Base-by-base conservation (phyloP, 1,140 invertebrate genomes). In the Rhagoletis zephyria region DNA sequence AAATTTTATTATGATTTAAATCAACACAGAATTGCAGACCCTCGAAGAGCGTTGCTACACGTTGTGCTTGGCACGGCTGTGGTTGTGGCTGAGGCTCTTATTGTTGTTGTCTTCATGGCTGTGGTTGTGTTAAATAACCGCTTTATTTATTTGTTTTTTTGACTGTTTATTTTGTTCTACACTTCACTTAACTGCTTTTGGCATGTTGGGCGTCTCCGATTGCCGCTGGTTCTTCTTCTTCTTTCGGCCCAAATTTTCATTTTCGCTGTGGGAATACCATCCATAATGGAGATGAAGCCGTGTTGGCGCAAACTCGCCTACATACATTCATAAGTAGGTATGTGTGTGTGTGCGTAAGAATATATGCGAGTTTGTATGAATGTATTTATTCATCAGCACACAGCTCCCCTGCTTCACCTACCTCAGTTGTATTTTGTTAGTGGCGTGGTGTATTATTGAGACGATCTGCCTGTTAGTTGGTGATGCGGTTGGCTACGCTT, bases 1-100 rank as follows among this genome's bases (percentile, higher is more conserved):
- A 81, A 81, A 81, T 81, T 81, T 81, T 81, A 51, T 81, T 81
- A 81, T 56, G 19, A 81, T 59, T 56, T n/a, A 56, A 81, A 81
- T 81, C 48, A 81, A 59, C 48, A n/a, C 74, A 56, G 74, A 81
- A 81, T 81, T 56, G 16, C 16, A 19, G 74, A 19, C 42, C 16
- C 74, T 19, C 64, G n/a, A 40, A n/a, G 4, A 40, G n/a, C 19
- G 10, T 16, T 64, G 14, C 16, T 48, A 77, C 4, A 40, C 9
- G 65, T 42, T n/a, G 3, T 74, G 67, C 56, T 77, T 6, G 16
- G 10, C 51, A 3, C 10, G 7, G n/a, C 45, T 81, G 67, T 45
- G 6, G 67, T 74, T 74, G 42, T 45, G 45, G 67, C n/a, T 74
- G 40, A 16, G 10, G 61, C 16, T 63, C 4, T 2, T 63, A 7